phyloP scores from a whole-genome alignment of 1,140 invertebrate genomes.

The Solenopsis invicta region DNA sequence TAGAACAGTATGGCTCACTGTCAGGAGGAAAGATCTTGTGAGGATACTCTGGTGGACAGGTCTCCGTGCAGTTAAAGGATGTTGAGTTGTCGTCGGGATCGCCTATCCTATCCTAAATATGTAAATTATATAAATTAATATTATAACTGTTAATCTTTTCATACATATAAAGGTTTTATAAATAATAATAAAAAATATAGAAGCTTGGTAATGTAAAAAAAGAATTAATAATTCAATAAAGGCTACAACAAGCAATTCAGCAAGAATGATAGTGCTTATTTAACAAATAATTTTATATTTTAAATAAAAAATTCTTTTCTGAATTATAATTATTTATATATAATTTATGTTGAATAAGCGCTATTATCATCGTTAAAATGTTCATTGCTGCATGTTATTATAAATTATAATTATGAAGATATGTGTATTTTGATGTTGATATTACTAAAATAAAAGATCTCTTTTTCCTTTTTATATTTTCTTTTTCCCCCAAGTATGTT shows the following conservation, averaged over 20 bases:
- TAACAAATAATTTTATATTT: too few species aligned
- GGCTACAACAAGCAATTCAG: too few species aligned
- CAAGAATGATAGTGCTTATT: too few species aligned
- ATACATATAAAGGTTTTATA: conserved; percentile 14
- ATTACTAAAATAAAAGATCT: not conserved
- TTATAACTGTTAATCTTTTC: not conserved
- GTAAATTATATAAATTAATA: conserved; percentile 16
- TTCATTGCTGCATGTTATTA: not conserved
- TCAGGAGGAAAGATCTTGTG: conserved; percentile 93
- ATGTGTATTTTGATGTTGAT: not conserved
- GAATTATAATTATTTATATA: too few species aligned
- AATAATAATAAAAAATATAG: too few species aligned
- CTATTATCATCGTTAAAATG: too few species aligned
- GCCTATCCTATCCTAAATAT: conserved; percentile 84
- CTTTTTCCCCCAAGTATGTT: not conserved
- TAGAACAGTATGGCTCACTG: conserved; percentile 93
- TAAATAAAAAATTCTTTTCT: too few species aligned
- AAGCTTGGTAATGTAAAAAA: too few species aligned
- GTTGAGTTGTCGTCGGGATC: conserved; percentile 88
- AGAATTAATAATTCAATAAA: too few species aligned
- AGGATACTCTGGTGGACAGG: conserved; percentile 93
- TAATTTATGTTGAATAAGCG: too few species aligned
- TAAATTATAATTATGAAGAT: not conserved
- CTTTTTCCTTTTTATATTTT: not conserved
- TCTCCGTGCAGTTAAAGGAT: conserved; percentile 94